These are phyloP conservation scores for Ethmia dodecea DNA, from an alignment of 2,888 invertebrate species.

Conservation along the genomic window DNA sequence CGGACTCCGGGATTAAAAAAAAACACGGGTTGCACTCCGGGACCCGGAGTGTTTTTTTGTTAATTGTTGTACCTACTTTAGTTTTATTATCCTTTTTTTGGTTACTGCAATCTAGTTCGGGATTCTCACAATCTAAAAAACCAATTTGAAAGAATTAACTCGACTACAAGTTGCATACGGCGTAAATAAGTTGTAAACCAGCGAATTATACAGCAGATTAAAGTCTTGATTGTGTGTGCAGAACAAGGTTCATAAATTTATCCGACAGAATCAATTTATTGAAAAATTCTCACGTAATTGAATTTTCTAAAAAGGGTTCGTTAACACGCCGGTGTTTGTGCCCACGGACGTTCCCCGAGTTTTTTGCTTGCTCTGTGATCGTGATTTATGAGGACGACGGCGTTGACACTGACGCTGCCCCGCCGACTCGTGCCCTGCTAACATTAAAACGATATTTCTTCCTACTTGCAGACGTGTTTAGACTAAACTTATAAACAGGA, in stretches of 20 bases:
- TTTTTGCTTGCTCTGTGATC: neutral
- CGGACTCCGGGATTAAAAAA: no score
- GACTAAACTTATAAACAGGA: neutral
- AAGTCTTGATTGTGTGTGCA: neutral
- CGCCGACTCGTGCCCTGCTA: neutral
- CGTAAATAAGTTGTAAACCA: no score
- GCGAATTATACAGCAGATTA: no score
- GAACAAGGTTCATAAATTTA: conserved; percentile 3
- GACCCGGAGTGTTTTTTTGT: no score
- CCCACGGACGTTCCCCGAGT: neutral
- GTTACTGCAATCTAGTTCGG: no score
- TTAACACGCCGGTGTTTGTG: conserved; percentile 6
- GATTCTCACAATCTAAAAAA: no score
- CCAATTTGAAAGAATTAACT: no score
- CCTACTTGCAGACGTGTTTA: neutral
- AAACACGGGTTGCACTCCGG: no score
- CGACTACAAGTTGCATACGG: no score
- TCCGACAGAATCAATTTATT: conserved; percentile 9
- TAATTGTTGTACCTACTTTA: no score
- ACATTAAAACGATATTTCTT: conserved; percentile 10
- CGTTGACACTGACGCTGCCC: conserved; percentile 1
- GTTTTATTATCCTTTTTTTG: no score
- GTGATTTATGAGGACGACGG: conserved; percentile 6
- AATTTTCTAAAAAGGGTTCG: conserved; percentile 8
- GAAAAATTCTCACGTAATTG: conserved; percentile 10